Evolutionary conservation across 2,113 vertebrate genomes (phyloP).

Genomic region (Elephantulus edwardii): DNA sequence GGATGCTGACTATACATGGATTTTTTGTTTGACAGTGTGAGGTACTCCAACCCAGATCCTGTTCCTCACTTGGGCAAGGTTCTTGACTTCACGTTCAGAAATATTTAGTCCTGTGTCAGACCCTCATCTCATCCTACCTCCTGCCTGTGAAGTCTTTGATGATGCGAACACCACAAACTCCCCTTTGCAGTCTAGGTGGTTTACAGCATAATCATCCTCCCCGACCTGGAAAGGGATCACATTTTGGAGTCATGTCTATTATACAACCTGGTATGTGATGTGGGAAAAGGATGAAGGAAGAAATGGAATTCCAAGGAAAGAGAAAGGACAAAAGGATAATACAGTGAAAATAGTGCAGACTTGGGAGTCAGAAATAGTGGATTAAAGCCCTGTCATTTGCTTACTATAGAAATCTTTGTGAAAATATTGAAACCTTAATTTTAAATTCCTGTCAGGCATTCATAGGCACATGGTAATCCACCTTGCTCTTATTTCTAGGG

Average conservation of each 20-base stretch:
- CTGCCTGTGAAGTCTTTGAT: not conserved
- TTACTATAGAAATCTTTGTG: constrained; percentile 1
- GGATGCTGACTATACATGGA: not conserved
- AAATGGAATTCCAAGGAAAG: not conserved
- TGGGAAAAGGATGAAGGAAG: not conserved
- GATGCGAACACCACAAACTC: not conserved
- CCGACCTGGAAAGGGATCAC: not conserved
- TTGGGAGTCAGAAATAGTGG: constrained; percentile 10
- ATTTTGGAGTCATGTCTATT: not conserved
- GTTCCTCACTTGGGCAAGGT: not conserved
- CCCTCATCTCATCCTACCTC: not conserved
- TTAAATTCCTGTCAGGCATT: not conserved
- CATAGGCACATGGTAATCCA: not conserved
- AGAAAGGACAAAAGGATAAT: not conserved
- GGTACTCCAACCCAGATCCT: not conserved
- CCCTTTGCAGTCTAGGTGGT: not conserved
- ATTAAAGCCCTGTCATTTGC: not conserved
- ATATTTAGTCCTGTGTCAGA: not conserved
- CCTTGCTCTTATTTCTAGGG: not conserved
- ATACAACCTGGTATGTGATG: not conserved
- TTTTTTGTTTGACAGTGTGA: not conserved
- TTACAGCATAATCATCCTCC: not conserved
- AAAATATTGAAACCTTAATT: constrained; percentile 22
- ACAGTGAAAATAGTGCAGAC: not conserved
- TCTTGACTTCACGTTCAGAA: not conserved